Base-by-base conservation (phyloP, 2,888 invertebrate species). In the Homarus gammarus region DNA sequence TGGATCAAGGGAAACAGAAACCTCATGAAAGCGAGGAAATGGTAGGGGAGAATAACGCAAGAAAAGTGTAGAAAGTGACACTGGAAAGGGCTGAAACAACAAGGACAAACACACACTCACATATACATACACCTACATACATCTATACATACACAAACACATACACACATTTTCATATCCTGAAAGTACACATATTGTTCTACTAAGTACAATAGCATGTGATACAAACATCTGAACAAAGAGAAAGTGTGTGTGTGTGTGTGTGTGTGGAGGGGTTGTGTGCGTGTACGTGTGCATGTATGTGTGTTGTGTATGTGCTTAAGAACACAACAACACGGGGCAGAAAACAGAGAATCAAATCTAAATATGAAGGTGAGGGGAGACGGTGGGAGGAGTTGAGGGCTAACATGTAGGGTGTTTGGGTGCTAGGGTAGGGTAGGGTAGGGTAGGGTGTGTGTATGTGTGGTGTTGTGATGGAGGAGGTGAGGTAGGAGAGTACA, bases 141-240 rank as follows among this genome's bases (percentile, higher is more conserved):
- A 77, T 49, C 38, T n/a, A 77, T 49, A 49, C 77, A 77, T 77
- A 77, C 44, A 77, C 44, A 77, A 44, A 77, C 44, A 77, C 44
- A 77, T 77, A 77, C 44, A 77, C 44, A 75, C 38, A 75, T n/a
- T n/a, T n/a, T n/a, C n/a, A n/a, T n/a, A n/a, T n/a, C n/a, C n/a
- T n/a, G n/a, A n/a, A n/a, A n/a, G n/a, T n/a, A n/a, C n/a, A n/a
- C n/a, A n/a, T n/a, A n/a, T n/a, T n/a, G n/a, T n/a, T n/a, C n/a
- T n/a, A n/a, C n/a, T n/a, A n/a, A n/a, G n/a, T n/a, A n/a, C n/a
- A n/a, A n/a, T n/a, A n/a, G n/a, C n/a, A n/a, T n/a, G n/a, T n/a
- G n/a, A n/a, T n/a, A n/a, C n/a, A n/a, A n/a, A n/a, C n/a, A n/a
- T n/a, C n/a, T n/a, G n/a, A n/a, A n/a, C n/a, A n/a, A n/a, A n/a